Evolutionary conservation across 2,113 vertebrate species (phyloP).

Genomic region (Oceanodroma tethys): DNA sequence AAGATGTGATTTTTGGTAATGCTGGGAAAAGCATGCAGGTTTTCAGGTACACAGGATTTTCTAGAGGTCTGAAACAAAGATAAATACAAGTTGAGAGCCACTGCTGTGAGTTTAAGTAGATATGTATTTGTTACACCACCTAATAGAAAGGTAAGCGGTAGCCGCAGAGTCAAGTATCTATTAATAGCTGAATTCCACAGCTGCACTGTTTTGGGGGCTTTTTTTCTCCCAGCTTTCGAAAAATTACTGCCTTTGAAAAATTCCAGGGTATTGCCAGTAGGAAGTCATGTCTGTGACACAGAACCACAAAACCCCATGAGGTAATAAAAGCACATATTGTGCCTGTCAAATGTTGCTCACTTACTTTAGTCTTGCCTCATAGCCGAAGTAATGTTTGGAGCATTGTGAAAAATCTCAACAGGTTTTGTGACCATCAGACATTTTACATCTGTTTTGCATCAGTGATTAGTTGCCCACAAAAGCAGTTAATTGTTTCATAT

Average conservation of each 20-base stretch:
- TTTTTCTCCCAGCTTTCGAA: neutral
- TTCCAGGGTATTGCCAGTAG: neutral
- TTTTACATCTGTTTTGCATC: neutral
- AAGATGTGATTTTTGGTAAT: neutral
- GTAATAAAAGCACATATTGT: neutral
- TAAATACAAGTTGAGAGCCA: neutral
- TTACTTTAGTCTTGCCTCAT: neutral
- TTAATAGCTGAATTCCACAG: neutral
- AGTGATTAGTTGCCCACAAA: neutral
- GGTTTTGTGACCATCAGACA: neutral
- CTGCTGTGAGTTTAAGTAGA: neutral
- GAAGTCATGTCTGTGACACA: neutral
- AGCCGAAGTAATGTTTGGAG: neutral
- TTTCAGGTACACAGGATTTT: neutral
- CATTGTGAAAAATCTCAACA: neutral
- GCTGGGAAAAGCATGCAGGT: neutral
- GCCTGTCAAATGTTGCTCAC: neutral
- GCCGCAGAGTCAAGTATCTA: neutral
- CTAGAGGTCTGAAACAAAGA: neutral
- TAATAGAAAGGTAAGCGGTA: neutral
- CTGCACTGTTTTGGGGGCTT: neutral
- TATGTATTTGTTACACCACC: neutral
- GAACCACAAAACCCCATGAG: neutral
- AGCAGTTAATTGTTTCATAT: neutral
- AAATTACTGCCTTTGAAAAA: slow-evolving; percentile 8